These are phyloP conservation scores for Microchirus variegatus DNA, from an alignment of 2,797 vertebrate genomes.

Conservation along the genomic window DNA sequence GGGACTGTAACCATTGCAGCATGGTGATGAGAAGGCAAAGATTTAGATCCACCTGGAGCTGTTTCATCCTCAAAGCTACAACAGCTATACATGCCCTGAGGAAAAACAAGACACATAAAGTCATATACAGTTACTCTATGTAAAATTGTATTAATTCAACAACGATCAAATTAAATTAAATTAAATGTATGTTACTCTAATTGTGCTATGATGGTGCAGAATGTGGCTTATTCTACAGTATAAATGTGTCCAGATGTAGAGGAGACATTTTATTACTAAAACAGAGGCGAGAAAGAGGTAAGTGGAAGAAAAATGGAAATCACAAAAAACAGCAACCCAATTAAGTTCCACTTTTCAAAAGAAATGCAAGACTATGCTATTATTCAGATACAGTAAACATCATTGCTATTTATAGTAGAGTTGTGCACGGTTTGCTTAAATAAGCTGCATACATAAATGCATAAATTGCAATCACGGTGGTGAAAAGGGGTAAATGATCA, in stretches of 20 bases:
- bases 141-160: not conserved
- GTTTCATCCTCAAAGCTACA: conserved; percentile 91
- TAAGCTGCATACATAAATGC: conserved; percentile 49
- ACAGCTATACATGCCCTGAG: conserved; percentile 94
- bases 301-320: conserved; percentile 15
- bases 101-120: conserved; percentile 17
- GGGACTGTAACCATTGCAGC: conserved; percentile 78
- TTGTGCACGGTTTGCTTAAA: conserved; percentile 42
- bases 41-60: conserved; percentile 75
- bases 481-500: conserved; percentile 33
- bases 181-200: not conserved
- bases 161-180: no score
- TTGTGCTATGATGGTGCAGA: not conserved
- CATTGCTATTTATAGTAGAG: conserved; percentile 53
- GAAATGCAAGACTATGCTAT: conserved; percentile 51
- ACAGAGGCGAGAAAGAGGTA: conserved; percentile 1
- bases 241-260: not conserved
- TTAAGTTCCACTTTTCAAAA: conserved; percentile 33
- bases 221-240: not conserved
- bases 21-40: conserved; percentile 79
- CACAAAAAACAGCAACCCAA: conserved; percentile 27
- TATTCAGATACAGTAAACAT: conserved; percentile 48
- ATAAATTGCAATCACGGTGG: conserved; percentile 48
- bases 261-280: not conserved
- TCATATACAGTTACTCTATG: not conserved